Evolutionary conservation across 1,140 invertebrate genomes (phyloP), one percentile per base, ranked within the genome.

Genomic region (Orchestia grillus): DNA sequence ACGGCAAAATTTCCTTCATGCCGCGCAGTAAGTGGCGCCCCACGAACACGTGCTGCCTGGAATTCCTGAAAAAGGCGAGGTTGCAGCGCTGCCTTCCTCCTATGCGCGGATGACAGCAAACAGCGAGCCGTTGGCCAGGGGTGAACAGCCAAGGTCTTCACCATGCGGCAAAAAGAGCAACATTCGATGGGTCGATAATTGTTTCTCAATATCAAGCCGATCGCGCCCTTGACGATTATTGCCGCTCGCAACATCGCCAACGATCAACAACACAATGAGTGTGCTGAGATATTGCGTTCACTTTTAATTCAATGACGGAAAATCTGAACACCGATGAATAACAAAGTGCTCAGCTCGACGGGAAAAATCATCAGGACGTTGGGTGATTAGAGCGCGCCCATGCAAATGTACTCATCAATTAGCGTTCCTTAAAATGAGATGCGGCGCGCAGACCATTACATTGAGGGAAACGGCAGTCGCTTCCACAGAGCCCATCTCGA

Each of bases 51-150:
- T 77, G 28, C 62, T 23, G 15, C 15, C 11, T 77, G 88, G 43
- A 90, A 90, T 90, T 90, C 88, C 88, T 90, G 44, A 94, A 44
- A 1, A 94, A 94, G 92, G 92, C 92, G 92, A 90, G 92, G 92
- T 44, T 47, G 3, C 44, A 44, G 0, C 6, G 41, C 23, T 44
- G 43, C 92, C 92, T 94, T 94, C 92, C 92, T 94, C 44, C 36
- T n/a, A 44, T 28, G 43, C 92, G 44, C 92, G 11, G 11, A 47
- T 44, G 92, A 94, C 44, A 44, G 40, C 40, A 45, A 94, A 94
- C 92, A 44, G 40, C 40, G 15, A 94, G 44, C 92, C 41, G 88
- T 41, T 15, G 41, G 44, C 44, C 88, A 91, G 44, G 28, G 88
- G 88, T 91, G 88, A 91, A 42, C 44, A 42, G 41, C 88, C 88